phyloP scores from a whole-genome alignment of 2,113 vertebrate genomes.

The Balaeniceps rex region DNA sequence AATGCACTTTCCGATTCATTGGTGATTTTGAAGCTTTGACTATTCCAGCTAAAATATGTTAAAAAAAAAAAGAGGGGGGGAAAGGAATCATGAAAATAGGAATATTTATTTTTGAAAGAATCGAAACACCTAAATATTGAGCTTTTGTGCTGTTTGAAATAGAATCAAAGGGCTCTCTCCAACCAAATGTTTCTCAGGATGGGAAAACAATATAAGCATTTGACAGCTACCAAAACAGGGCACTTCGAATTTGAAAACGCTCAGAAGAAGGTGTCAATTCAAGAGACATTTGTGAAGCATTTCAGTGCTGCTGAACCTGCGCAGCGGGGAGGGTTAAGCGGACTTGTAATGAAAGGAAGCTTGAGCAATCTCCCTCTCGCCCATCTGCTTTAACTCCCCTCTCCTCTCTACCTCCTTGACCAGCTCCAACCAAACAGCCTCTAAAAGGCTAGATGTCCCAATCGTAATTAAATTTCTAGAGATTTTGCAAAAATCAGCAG shows the following conservation, averaged over 20 bases:
- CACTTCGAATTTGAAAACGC: background rate
- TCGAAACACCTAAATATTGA: background rate
- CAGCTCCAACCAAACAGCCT: background rate
- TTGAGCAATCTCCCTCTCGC: background rate
- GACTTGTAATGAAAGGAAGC: background rate
- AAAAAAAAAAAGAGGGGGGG: too few relatives aligned
- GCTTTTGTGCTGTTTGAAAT: background rate
- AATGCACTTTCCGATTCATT: background rate
- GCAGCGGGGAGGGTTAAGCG: background rate
- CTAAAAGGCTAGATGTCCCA: background rate
- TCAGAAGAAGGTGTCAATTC: background rate
- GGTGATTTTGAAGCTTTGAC: background rate
- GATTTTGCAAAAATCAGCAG: background rate
- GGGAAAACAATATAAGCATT: background rate
- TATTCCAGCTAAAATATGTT: background rate
- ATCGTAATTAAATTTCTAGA: background rate
- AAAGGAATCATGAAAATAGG: background rate
- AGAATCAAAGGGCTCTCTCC: background rate
- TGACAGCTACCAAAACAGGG: background rate
- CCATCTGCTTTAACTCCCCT: background rate
- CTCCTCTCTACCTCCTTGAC: background rate
- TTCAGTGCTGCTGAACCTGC: background rate
- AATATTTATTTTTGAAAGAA: background rate
- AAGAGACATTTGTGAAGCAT: background rate
- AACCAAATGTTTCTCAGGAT: background rate